Base-by-base conservation (phyloP, 23 tunicate genomes). In the Halocynthia aurantium region DNA sequence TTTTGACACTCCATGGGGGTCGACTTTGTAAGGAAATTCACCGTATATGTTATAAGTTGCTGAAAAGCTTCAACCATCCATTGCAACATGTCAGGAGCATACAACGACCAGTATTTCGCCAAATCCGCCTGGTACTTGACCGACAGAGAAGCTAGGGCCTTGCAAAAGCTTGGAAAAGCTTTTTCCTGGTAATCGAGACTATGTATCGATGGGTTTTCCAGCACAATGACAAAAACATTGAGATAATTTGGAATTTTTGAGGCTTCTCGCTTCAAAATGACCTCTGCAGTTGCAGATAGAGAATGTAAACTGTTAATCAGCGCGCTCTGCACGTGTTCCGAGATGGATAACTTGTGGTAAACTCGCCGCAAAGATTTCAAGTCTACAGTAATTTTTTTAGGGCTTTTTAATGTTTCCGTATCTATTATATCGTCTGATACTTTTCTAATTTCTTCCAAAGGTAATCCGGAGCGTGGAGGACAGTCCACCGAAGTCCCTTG, bases 1-100 rank as follows among this genome's bases (percentile, higher is more conserved):
- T 31, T 31, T 31, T 31, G 44, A 31, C 44, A 31, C 44, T 31
- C 44, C 4, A 31, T 31, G 4, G 44, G 44, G 44, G 44, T 51
- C 83, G 60, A 58, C 62, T 57, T 51, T 20, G 8, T 12, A 17
- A 20, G 65, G 31, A 18, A 11, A 52, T 5, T 73, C 86, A 82
- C 96, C 85, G 84, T 83, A 58, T 72, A 73, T 17, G 96, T 83
- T 19, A 89, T 83, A 15, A 89, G 82, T 80, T 89, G 96, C 68
- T 89, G 96, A 20, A 89, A 73, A 64, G 63, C 71, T 84, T 89
- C 88, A 8, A 89, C 72, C 15, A 89, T 79, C 52, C 76, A 76
- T 58, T 69, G 57, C 52, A 89, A 69, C 7, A 61, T 53, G 7
- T 20, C 56, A 8, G 51, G 61, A 70, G 70, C 85, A 70, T 52